phyloP scores from a whole-genome alignment of 2,113 vertebrate genomes.

The Antechinus flavipes region DNA sequence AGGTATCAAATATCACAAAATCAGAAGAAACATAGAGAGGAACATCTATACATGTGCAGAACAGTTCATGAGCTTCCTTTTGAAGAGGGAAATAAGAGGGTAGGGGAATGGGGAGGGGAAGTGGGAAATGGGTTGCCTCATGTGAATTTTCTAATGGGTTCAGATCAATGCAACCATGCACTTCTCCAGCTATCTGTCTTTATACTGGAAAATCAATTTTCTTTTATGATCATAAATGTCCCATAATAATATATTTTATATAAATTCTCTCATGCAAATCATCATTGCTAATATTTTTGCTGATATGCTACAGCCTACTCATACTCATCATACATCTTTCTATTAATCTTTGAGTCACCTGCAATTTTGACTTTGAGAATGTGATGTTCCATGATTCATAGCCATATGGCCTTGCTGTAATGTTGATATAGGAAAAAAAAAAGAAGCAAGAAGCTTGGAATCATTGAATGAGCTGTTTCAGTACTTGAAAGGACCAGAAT shows the following conservation, averaged over 20 bases:
- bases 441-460: not conserved
- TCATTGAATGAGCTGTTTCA: not conserved
- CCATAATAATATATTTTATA: not conserved
- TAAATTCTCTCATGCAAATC: not conserved
- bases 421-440: not conserved
- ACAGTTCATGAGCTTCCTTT: not conserved
- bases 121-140: not conserved
- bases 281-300: not conserved
- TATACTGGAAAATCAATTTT: not conserved
- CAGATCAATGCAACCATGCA: not conserved
- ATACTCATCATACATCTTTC: not conserved
- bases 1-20: not conserved
- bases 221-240: not conserved
- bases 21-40: not conserved
- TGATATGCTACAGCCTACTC: not conserved
- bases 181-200: not conserved
- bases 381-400: not conserved
- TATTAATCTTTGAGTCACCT: not conserved
- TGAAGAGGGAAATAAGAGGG: too few species aligned
- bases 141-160: not conserved
- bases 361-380: not conserved
- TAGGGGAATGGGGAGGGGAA: not conserved
- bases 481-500: slow-evolving; percentile 20
- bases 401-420: not conserved
- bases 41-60: not conserved